Evolutionary conservation across 2,888 invertebrate genomes (phyloP), one percentile per base, ranked within the genome.

Genomic region (Pyrocoelia pectoralis): DNA sequence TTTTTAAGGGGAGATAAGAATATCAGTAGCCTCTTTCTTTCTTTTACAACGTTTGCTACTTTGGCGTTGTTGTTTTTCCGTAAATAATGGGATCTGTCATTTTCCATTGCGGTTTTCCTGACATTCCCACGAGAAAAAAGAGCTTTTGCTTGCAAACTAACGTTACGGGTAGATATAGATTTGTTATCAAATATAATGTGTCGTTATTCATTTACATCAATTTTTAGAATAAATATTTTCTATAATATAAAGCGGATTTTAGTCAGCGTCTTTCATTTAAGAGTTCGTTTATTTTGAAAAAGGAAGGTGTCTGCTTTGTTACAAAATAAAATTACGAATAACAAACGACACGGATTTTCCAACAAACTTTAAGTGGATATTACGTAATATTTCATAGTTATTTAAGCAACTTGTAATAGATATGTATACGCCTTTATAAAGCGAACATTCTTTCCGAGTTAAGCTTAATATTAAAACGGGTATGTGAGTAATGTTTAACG

Each of bases 81-180:
- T 81, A 81, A 81, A 81, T 82, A 82, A 82, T 81, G 81, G 81
- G 80, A 80, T 80, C 81, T 82, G 82, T 81, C 82, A 82, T 81
- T 81, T 81, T 79, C 78, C 79, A 81, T 82, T 82, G 81, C 78
- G 73, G 73, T 72, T 61, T 57, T 56, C 68, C 70, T 74, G 70
- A 71, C 71, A 72, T 74, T 76, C 77, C 74, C 74, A 60, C 68
- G 78, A 74, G 77, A 70, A 71, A 60, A 61, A 61, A 56, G 43
- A 52, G 53, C 52, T 60, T 60, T 60, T 48, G 56, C 54, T 58
- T 51, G 55, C 51, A 65, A 56, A 59, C 61, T 57, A 60, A 65
- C 59, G 60, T 40, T 51, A 61, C 66, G 60, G 54, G 57, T 61
- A 61, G 66, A 57, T 69, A 67, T 67, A 67, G 68, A 67, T 68